Percentiles rank a stretch among this genome's conserved stretches.
Conservation (phyloP, 2,113 vertebrate species). For the Australoheros scitulus region DNA sequence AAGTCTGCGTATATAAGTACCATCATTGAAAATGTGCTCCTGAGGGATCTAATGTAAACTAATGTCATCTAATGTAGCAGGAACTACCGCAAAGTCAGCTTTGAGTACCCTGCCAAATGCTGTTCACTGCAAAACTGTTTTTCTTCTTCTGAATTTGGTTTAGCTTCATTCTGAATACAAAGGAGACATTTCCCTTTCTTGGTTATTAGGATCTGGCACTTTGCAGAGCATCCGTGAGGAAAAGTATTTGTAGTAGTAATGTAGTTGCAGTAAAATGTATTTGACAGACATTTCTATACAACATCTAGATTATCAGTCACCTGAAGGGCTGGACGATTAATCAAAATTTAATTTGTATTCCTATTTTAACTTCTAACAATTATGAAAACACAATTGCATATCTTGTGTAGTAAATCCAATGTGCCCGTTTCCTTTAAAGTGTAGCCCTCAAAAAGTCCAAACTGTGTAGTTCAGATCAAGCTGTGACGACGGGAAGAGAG, state of each 20-base stretch:
- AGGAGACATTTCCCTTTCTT: neutral
- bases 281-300: fast-evolving
- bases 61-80: neutral
- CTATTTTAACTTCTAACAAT: neutral
- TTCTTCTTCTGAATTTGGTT: neutral
- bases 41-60: neutral
- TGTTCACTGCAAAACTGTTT: neutral
- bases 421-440: neutral
- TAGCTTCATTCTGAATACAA: neutral
- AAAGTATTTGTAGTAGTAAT: no score
- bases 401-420: neutral
- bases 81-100: neutral
- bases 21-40: neutral
- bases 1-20: neutral
- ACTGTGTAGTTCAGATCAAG: neutral
- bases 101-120: neutral
- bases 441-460: neutral
- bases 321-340: neutral
- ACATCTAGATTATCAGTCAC: neutral
- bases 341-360: neutral
- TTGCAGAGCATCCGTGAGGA: neutral
- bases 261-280: neutral
- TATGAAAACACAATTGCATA: neutral
- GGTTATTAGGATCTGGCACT: neutral
- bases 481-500: neutral